These are phyloP conservation scores for Anthopleura xanthogrammica DNA, from an alignment of 92 coral and sea anemone species.

Conservation along the genomic window DNA sequence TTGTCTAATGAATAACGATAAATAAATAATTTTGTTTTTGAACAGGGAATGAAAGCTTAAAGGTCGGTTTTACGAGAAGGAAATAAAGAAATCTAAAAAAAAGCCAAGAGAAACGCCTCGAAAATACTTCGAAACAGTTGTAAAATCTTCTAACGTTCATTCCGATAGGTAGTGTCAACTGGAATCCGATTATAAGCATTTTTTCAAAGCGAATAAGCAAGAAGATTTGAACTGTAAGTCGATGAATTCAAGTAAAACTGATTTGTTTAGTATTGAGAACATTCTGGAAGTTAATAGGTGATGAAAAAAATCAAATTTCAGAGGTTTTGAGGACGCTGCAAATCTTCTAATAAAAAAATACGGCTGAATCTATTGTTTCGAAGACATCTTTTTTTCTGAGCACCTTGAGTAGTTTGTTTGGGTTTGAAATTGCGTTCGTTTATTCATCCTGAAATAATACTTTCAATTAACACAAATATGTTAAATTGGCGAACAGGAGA, in stretches of 20 bases:
- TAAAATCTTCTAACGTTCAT: not conserved
- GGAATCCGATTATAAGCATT: not conserved
- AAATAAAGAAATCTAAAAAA: not conserved
- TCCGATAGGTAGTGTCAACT: slow-evolving; percentile 13
- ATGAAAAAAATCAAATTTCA: not conserved
- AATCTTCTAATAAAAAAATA: not conserved
- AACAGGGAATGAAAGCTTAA: slow-evolving; percentile 28
- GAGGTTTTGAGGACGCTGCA: not conserved
- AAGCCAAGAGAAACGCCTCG: not conserved
- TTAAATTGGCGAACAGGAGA: not conserved
- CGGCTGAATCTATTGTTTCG: not conserved
- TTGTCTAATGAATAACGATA: slow-evolving; percentile 51
- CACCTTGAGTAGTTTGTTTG: not conserved
- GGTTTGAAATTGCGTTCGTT: not conserved
- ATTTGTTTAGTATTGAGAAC: not conserved
- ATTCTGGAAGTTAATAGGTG: not conserved
- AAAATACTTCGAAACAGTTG: not conserved
- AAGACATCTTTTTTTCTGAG: not conserved
- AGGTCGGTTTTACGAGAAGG: not conserved
- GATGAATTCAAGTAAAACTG: not conserved
- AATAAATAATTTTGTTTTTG: slow-evolving; percentile 76
- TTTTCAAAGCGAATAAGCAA: not conserved
- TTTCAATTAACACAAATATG: not conserved
- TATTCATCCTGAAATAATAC: not conserved
- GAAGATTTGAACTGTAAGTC: not conserved